phyloP scores from a whole-genome alignment of 2,888 invertebrate species.

The Belgica antarctica region DNA sequence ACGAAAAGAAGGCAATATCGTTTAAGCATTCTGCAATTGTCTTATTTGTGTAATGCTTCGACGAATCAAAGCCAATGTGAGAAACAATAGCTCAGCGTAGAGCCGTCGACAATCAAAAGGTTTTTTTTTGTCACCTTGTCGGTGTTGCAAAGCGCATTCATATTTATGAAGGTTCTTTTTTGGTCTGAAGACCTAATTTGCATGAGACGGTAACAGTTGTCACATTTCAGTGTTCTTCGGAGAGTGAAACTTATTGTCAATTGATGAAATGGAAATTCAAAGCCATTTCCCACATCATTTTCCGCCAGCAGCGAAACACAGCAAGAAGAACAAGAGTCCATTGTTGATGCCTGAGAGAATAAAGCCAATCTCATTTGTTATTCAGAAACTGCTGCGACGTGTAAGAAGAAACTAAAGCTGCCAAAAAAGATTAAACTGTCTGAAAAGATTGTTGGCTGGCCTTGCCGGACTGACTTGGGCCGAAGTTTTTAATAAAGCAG shows the following conservation, averaged over 20 bases:
- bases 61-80: constrained; percentile 4
- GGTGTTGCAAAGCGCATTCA: background rate
- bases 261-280: background rate
- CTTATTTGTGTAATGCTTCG: no score
- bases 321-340: background rate
- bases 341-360: constrained; percentile 1
- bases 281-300: background rate
- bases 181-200: background rate
- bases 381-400: background rate
- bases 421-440: no score
- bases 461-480: no score
- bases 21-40: no score
- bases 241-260: background rate
- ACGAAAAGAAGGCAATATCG: no score
- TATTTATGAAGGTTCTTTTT: background rate
- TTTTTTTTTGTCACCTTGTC: background rate
- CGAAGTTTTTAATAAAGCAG: no score
- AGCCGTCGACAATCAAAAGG: background rate
- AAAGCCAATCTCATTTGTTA: background rate
- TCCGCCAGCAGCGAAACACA: no score
- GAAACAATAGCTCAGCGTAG: constrained; percentile 4
- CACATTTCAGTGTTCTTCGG: background rate
- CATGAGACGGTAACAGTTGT: background rate
- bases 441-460: no score
- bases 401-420: no score